A percentile compares a stretch with the other conserved stretches of the same genome.
Conservation (phyloP, 2,797 vertebrate genomes). For the Cynopterus sphinx region DNA sequence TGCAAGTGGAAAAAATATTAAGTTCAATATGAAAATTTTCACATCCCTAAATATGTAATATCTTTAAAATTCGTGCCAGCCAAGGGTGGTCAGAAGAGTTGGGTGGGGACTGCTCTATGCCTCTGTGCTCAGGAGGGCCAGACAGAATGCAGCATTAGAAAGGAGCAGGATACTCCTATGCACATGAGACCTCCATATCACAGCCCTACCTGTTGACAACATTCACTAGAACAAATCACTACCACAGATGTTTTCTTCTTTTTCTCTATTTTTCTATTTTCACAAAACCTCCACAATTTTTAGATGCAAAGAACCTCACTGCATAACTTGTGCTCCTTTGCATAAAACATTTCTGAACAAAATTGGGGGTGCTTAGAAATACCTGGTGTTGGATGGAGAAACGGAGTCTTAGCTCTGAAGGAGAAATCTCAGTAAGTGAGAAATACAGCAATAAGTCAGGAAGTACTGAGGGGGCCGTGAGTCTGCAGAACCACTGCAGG, state of each 20-base stretch:
- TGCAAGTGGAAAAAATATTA: background rate
- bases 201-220: background rate
- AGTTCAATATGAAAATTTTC: background rate
- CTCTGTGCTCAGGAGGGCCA: background rate
- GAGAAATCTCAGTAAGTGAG: background rate
- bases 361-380: slow-evolving; percentile 14
- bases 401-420: background rate
- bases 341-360: background rate
- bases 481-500: background rate
- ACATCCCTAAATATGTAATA: background rate
- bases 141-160: background rate
- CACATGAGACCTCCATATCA: background rate
- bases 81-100: background rate
- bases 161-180: background rate
- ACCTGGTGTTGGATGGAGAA: background rate
- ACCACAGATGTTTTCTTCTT: background rate
- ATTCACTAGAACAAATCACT: background rate
- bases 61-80: background rate
- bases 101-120: background rate
- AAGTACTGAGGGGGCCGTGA: background rate
- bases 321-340: background rate
- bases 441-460: background rate
- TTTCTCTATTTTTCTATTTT: background rate
- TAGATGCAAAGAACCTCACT: background rate
- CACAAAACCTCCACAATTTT: slow-evolving; percentile 20